Evolutionary conservation across 2,888 invertebrate species (phyloP), one percentile per base, ranked within the genome.

Genomic region (Nasonia oneida): DNA sequence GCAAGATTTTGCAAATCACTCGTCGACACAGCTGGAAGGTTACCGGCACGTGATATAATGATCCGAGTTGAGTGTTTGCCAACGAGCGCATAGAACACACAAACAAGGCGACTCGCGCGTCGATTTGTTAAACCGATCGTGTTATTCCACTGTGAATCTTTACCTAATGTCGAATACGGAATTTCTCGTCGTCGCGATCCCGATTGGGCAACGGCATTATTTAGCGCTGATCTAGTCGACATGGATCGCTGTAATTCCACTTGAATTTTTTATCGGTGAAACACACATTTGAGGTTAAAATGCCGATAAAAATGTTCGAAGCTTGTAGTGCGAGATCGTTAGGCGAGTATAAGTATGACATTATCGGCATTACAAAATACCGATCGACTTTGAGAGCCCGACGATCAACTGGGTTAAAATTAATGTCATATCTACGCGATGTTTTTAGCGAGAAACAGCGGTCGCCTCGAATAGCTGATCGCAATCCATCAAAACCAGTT

Each of bases 351-450:
- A 81, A 81, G 77, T 82, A 77, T 75, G 80, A 83, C 82, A 86
- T 81, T 82, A 82, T 37, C 29, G 79, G 70, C 33, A 53, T 86
- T 86, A 80, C 86, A 86, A 86, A 86, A 86, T 29, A 29, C 47
- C 42, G 57, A 84, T 47, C n/a, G 73, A 73, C 67, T 67, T 33
- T 33, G 73, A 29, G 67, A n/a, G 12, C 39, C 47, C 4, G n/a
- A 23, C 64, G 71, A 73, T 42, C 37, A 14, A 86, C 73, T 86
- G 61, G 86, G 86, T 83, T 67, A 79, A 83, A 83, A 86, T 83
- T 81, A 83, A 83, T 81, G 64, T 57, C 14, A 39, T 42, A 74
- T 37, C 77, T 70, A 61, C n/a, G 23, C n/a, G 37, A 75, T 47
- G 47, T 42, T 71, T 80, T 80, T 71, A 85, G 76, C 53, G 53